These are phyloP conservation scores for Ctenomys sociabilis DNA, from an alignment of 2,113 vertebrate genomes.

Conservation along the genomic window DNA sequence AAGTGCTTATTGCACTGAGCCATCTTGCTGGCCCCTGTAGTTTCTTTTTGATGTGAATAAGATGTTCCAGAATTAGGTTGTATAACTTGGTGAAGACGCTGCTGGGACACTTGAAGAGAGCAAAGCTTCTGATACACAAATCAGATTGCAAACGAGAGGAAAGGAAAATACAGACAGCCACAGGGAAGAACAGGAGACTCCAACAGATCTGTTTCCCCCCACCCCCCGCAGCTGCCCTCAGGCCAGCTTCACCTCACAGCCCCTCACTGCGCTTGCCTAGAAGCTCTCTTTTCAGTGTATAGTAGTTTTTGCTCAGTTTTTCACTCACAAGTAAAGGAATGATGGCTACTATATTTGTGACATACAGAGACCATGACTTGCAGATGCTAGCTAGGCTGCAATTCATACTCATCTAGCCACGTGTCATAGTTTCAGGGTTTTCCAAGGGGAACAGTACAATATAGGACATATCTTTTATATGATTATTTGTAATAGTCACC, in stretches of 20 bases:
- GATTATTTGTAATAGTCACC: no score
- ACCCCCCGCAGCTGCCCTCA: no score
- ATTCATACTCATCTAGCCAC: background rate
- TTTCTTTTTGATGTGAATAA: background rate
- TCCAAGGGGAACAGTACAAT: no score
- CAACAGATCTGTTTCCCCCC: background rate
- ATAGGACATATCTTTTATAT: no score
- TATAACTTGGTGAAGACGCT: background rate
- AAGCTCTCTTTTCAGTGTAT: background rate
- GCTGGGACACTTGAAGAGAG: background rate
- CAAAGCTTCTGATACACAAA: background rate
- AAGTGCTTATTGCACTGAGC: no score
- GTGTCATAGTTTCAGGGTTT: no score
- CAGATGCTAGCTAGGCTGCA: background rate
- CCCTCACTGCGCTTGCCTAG: rapidly evolving
- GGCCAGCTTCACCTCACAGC: no score
- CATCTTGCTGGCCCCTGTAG: no score
- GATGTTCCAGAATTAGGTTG: background rate
- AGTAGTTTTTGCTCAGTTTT: background rate
- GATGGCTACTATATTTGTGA: background rate
- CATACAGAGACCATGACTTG: background rate
- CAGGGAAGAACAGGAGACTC: background rate
- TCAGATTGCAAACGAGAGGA: background rate
- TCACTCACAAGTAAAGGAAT: background rate
- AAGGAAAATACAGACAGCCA: background rate